Evolutionary conservation across 2,888 invertebrate species (phyloP).

Genomic region (Lasioglossum marginatum): DNA sequence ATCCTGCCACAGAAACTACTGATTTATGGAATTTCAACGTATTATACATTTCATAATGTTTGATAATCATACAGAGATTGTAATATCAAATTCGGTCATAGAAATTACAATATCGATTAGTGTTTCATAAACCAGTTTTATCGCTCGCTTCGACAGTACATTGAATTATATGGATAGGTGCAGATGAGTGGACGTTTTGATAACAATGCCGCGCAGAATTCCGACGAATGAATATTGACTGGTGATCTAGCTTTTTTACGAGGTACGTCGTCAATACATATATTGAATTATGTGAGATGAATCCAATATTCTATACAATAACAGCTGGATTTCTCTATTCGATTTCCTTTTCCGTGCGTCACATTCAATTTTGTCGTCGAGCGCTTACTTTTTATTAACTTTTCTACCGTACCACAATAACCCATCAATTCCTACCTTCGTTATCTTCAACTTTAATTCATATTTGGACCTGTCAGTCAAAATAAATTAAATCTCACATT

Average conservation of each 20-base stretch:
- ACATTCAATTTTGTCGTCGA: neutral
- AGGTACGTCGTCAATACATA: neutral
- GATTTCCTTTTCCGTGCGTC: neutral
- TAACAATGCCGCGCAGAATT: neutral
- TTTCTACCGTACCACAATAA: neutral
- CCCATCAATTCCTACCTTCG: neutral
- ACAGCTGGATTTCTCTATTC: neutral
- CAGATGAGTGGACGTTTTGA: neutral
- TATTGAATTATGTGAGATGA: neutral
- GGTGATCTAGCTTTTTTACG: neutral
- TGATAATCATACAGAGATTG: neutral
- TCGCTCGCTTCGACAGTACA: neutral
- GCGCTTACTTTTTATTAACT: conserved; percentile 1
- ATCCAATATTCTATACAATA: neutral
- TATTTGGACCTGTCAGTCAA: neutral
- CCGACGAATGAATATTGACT: neutral
- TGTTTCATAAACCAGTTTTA: neutral
- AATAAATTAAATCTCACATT: neutral
- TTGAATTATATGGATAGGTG: neutral
- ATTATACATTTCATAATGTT: neutral
- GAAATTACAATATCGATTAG: neutral
- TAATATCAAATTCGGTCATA: neutral
- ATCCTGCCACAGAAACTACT: neutral
- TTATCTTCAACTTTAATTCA: neutral
- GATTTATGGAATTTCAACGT: neutral